phyloP scores from a whole-genome alignment of 2,113 vertebrate species.

The Callorhinus ursinus region DNA sequence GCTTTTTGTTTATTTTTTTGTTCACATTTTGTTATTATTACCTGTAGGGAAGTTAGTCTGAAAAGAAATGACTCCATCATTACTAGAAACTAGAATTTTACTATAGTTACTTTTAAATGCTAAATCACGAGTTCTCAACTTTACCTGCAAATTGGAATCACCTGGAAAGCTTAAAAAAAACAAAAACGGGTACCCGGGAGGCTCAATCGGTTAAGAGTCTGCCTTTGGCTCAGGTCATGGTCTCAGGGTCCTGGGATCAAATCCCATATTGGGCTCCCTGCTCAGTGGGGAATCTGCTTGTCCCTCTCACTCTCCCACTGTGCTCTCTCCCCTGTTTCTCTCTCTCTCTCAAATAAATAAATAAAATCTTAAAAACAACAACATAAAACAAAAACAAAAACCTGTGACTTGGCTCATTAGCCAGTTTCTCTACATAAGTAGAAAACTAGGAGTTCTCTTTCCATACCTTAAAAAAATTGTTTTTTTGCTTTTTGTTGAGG shows the following conservation, averaged over 20 bases:
- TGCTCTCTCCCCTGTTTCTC: too few species aligned
- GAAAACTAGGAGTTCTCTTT: not conserved
- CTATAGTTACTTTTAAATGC: not conserved
- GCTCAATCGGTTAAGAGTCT: too few species aligned
- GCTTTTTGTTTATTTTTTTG: not conserved
- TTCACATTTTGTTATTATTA: not conserved
- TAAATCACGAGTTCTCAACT: not conserved
- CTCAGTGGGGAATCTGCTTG: too few species aligned
- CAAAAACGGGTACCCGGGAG: not conserved
- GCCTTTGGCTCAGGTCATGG: too few species aligned
- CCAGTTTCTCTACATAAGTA: not conserved
- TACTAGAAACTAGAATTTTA: conserved; percentile 1
- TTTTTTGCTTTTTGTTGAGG: not conserved
- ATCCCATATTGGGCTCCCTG: too few species aligned
- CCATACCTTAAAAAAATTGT: not conserved
- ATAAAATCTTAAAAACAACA: not conserved
- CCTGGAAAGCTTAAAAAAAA: not conserved
- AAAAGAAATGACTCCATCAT: not conserved
- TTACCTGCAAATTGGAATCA: not conserved
- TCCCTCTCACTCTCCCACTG: too few species aligned
- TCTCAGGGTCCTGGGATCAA: too few species aligned
- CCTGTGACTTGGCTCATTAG: not conserved
- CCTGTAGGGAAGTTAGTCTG: not conserved
- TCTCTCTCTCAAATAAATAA: too few species aligned
- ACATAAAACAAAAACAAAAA: not conserved